phyloP scores from a whole-genome alignment of 2,797 vertebrate genomes.

The Hemibagrus guttatus region DNA sequence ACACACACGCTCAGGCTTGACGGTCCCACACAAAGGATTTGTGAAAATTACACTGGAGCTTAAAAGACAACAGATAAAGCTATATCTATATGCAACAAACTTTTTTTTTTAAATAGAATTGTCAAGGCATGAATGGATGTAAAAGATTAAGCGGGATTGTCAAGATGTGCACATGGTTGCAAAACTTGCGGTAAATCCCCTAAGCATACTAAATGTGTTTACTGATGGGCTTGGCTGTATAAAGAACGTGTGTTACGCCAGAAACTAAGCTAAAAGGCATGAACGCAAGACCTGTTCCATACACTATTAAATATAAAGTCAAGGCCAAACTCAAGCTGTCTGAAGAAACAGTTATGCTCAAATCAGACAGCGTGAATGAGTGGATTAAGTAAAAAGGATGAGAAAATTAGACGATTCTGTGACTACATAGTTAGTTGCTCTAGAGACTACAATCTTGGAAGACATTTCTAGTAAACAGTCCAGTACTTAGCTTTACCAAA shows the following conservation, averaged over 20 bases:
- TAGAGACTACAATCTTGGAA: too few relatives aligned
- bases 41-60: not conserved
- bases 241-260: not conserved
- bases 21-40: not conserved
- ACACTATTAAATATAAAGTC: not conserved
- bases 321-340: not conserved
- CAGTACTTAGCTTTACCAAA: too few relatives aligned
- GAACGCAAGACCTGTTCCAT: slow-evolving; percentile 15
- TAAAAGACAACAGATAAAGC: not conserved
- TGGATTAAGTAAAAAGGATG: not conserved
- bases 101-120: too few relatives aligned
- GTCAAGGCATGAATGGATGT: not conserved
- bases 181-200: slow-evolving; percentile 6
- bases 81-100: not conserved
- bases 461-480: too few relatives aligned
- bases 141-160: not conserved
- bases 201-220: not conserved
- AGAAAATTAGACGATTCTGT: not conserved
- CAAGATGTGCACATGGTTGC: not conserved
- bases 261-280: slow-evolving; percentile 1
- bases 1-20: not conserved
- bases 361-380: not conserved
- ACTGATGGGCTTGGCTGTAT: slow-evolving; percentile 3
- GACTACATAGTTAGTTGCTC: not conserved
- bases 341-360: not conserved